phyloP scores from a whole-genome alignment of 2,113 vertebrate species.

The Thalassarche chlororhynchos region DNA sequence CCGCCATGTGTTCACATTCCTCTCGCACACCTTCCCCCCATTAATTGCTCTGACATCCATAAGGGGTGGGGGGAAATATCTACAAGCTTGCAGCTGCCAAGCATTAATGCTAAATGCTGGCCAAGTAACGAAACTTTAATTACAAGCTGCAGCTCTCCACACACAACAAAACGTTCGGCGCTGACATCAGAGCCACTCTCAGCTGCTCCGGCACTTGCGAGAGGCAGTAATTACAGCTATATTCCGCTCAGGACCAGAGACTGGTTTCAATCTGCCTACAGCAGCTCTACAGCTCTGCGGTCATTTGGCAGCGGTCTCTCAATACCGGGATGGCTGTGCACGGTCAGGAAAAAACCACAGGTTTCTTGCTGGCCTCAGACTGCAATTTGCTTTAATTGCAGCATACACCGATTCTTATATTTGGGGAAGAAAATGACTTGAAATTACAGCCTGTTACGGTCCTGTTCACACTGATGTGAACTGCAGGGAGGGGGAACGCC shows the following conservation, averaged over 20 bases:
- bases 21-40: not conserved
- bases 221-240: not conserved
- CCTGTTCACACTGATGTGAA: not conserved
- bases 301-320: not conserved
- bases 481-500: not conserved
- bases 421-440: not conserved
- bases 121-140: slow-evolving; percentile 50
- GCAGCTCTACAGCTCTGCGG: not conserved
- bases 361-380: not conserved
- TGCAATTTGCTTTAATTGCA: not conserved
- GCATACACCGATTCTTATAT: rapidly evolving
- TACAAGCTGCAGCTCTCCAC: not conserved
- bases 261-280: not conserved
- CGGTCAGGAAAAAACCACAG: not conserved
- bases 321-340: not conserved
- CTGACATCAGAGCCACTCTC: not conserved
- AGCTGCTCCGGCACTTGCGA: not conserved
- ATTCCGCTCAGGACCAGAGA: not conserved
- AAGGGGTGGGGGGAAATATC: not conserved
- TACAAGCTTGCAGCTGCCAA: slow-evolving; percentile 38
- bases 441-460: not conserved
- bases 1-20: not conserved
- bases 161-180: not conserved
- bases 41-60: slow-evolving; percentile 42
- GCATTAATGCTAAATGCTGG: slow-evolving; percentile 23